Percentiles rank a stretch among this genome's conserved stretches.
Conservation (phyloP, 1,140 invertebrate genomes). For the Dendrolimus punctatus region DNA sequence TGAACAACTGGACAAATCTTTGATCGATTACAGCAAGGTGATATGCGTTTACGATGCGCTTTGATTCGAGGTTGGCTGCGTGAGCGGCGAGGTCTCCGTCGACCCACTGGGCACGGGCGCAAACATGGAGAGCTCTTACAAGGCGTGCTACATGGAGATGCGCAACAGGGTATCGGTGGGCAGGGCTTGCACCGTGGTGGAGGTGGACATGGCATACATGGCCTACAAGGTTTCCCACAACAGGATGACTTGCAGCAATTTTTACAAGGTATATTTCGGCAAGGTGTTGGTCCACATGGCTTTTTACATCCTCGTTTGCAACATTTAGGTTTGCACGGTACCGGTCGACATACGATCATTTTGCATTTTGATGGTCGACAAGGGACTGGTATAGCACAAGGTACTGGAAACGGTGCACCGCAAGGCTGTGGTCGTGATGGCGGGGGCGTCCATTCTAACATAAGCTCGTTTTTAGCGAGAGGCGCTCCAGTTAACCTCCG, state of each 20-base stretch:
- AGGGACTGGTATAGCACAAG: constrained; percentile 17
- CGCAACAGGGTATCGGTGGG: constrained; percentile 1
- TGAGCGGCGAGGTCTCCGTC: constrained; percentile 25
- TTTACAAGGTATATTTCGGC: constrained; percentile 19
- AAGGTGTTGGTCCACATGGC: constrained; percentile 18
- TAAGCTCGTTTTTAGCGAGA: constrained; percentile 56
- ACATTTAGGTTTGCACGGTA: constrained; percentile 8
- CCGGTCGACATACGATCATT: constrained; percentile 12
- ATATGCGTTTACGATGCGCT: constrained; percentile 34
- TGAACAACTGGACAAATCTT: constrained; percentile 38
- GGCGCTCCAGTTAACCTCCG: constrained; percentile 50
- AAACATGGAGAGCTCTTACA: constrained; percentile 45
- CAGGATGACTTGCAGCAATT: constrained; percentile 26
- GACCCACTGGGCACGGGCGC: constrained; percentile 39
- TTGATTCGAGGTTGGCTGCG: constrained; percentile 43
- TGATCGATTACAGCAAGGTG: constrained; percentile 44
- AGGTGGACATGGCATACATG: constrained; percentile 6
- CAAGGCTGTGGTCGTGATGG: constrained; percentile 31
- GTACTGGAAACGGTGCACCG: constrained; percentile 22
- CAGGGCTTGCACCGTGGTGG: constrained; percentile 12
- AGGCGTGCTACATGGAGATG: constrained; percentile 14
- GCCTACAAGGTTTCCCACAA: constrained; percentile 18
- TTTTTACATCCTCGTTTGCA: constrained; percentile 4
- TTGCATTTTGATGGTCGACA: constrained; percentile 42
- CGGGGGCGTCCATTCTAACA: constrained; percentile 63